These are phyloP conservation scores for Istiophorus platypterus DNA, from an alignment of 2,113 vertebrate species.

Conservation along the genomic window DNA sequence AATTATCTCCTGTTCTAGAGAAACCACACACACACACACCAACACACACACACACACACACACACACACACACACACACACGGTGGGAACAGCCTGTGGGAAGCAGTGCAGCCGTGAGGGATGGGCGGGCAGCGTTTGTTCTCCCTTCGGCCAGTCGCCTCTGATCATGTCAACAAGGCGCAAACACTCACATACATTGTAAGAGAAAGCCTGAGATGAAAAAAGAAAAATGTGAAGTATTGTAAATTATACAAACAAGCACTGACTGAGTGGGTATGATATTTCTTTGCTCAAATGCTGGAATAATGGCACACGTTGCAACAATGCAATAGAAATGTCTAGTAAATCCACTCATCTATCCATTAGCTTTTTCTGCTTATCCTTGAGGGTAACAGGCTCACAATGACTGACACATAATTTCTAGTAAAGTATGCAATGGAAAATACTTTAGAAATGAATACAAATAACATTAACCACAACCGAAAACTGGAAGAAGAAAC, in stretches of 20 bases:
- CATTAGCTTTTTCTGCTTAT: neutral
- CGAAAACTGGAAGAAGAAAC: too few relatives aligned
- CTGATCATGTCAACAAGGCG: conserved; percentile 68
- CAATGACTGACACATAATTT: neutral
- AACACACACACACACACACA: conserved; percentile 49
- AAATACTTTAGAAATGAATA: neutral
- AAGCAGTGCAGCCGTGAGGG: conserved; percentile 70
- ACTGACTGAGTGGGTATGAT: neutral
- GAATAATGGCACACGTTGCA: neutral
- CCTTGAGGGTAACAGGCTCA: neutral
- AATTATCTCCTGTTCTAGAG: conserved; percentile 72
- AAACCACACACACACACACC: conserved; percentile 54
- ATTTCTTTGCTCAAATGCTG: neutral
- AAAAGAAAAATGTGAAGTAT: neutral
- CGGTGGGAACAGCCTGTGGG: conserved; percentile 72
- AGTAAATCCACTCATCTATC: neutral
- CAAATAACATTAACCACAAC: too few relatives aligned
- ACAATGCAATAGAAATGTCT: neutral
- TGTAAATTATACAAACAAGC: neutral
- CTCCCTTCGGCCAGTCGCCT: conserved; percentile 69
- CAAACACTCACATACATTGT: conserved; percentile 35
- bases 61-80: conserved; percentile 48
- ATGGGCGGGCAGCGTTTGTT: conserved; percentile 68
- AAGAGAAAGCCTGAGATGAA: conserved; percentile 18
- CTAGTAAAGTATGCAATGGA: too few relatives aligned